A percentile compares a stretch with the other conserved stretches of the same genome.
These are phyloP conservation scores for Ambastaia sidthimunki DNA, from an alignment of 2,797 vertebrate genomes.

Conservation along the genomic window DNA sequence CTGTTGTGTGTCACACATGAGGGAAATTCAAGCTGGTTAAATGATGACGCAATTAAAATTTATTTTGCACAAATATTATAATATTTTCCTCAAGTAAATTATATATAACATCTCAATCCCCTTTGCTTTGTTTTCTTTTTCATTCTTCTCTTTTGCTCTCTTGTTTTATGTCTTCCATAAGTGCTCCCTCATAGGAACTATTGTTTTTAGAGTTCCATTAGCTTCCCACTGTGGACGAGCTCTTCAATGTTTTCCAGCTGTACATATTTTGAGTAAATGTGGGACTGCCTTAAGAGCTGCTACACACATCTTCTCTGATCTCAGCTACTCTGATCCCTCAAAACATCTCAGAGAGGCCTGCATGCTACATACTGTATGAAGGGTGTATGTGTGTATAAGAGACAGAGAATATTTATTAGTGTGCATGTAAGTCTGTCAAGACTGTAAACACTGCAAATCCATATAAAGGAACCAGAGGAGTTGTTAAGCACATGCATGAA, in stretches of 20 bases:
- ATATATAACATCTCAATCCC: background rate
- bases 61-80: background rate
- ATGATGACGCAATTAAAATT: no score
- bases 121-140: conserved; percentile 20
- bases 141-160: conserved; percentile 23
- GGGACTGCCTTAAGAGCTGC: conserved; percentile 22
- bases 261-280: conserved; percentile 26
- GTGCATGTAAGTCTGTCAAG: background rate
- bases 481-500: conserved; percentile 22
- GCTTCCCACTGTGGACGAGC: conserved; percentile 16
- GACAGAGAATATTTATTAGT: conserved; percentile 6
- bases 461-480: conserved; percentile 25
- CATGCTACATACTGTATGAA: background rate
- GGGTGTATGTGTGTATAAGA: background rate
- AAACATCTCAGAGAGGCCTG: conserved; percentile 28
- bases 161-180: conserved; percentile 49
- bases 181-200: conserved; percentile 51
- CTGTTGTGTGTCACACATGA: background rate
- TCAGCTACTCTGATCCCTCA: conserved; percentile 30
- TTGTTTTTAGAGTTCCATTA: conserved; percentile 45
- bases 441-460: conserved; percentile 16
- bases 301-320: conserved; percentile 11
- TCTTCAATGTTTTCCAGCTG: conserved; percentile 43
- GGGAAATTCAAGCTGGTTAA: background rate
- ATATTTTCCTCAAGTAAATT: background rate